Percentiles rank a stretch among this genome's conserved stretches.
Evolutionary conservation across 1,140 invertebrate genomes (phyloP).

Genomic region (Drosophila leontia): DNA sequence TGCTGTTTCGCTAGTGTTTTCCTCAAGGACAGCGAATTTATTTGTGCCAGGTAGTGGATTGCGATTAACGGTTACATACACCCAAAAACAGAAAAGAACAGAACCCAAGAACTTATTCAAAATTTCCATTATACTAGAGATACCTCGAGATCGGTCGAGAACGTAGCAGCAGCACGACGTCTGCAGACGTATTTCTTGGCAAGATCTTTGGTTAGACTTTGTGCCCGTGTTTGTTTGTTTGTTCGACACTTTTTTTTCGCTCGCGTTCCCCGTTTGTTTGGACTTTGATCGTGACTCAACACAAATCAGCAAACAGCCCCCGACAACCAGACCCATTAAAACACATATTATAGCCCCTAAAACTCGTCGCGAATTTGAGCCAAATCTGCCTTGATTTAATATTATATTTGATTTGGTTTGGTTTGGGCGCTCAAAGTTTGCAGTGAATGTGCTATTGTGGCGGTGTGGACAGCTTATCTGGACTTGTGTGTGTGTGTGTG

Average conservation of each 20-base stretch:
- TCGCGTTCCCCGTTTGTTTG: conserved; percentile 53
- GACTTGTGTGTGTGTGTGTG: conserved; percentile 2
- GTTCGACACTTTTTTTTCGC: conserved; percentile 15
- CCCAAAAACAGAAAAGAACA: conserved; percentile 1
- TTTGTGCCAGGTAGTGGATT: conserved; percentile 55
- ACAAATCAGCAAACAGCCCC: conserved; percentile 53
- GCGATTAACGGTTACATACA: conserved; percentile 3
- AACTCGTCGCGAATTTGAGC: conserved; percentile 37
- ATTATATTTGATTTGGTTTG: background rate
- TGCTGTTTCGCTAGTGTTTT: conserved; percentile 53
- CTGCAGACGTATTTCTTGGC: conserved; percentile 66
- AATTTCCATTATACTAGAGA: conserved; percentile 78
- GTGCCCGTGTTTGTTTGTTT: conserved; percentile 46
- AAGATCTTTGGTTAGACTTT: conserved; percentile 65
- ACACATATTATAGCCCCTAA: conserved; percentile 38
- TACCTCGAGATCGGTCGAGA: conserved; percentile 42
- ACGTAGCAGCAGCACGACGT: conserved; percentile 2
- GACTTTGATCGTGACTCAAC: conserved; percentile 80
- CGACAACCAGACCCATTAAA: conserved; percentile 43
- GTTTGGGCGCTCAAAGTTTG: conserved; percentile 18
- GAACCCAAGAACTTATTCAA: conserved; percentile 29
- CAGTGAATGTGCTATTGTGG: conserved; percentile 2
- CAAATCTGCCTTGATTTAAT: conserved; percentile 24
- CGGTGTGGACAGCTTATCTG: conserved; percentile 13
- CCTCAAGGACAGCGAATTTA: conserved; percentile 27